phyloP scores from a whole-genome alignment of 2,113 vertebrate genomes.

The Malurus elegans region DNA sequence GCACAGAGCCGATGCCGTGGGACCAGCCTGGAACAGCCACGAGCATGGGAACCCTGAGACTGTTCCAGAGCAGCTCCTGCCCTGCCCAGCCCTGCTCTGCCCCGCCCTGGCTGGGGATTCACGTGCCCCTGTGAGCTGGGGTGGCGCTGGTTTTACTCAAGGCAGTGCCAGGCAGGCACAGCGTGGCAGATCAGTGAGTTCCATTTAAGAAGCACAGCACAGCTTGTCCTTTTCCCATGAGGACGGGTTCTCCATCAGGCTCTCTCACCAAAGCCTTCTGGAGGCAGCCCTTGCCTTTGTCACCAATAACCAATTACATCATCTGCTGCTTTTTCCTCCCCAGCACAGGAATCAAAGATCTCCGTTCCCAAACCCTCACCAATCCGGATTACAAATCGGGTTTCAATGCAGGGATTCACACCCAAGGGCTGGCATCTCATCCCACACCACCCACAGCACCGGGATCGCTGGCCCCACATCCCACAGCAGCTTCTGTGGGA shows the following conservation, averaged over 20 bases:
- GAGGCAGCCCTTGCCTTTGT: not conserved
- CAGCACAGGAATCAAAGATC: not conserved
- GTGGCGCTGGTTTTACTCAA: accelerated
- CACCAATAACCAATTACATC: accelerated
- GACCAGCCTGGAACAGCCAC: not conserved
- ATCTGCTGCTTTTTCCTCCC: not conserved
- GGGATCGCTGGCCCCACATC: not conserved
- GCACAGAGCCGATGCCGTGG: not conserved
- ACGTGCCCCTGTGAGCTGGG: accelerated
- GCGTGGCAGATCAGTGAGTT: not conserved
- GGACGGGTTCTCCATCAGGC: not conserved
- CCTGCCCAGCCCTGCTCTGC: too few species aligned
- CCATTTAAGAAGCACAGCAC: accelerated
- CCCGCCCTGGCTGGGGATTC: not conserved
- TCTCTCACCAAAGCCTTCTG: not conserved
- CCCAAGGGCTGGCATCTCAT: not conserved
- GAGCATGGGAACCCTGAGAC: not conserved
- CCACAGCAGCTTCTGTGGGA: not conserved
- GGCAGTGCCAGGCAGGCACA: not conserved
- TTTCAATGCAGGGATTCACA: not conserved
- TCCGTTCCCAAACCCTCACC: not conserved
- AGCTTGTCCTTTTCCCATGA: not conserved
- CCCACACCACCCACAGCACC: accelerated
- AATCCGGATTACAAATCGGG: not conserved
- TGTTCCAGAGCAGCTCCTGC: not conserved